Evolutionary conservation across 2,113 vertebrate genomes (phyloP).

Genomic region (Ondatra zibethicus): DNA sequence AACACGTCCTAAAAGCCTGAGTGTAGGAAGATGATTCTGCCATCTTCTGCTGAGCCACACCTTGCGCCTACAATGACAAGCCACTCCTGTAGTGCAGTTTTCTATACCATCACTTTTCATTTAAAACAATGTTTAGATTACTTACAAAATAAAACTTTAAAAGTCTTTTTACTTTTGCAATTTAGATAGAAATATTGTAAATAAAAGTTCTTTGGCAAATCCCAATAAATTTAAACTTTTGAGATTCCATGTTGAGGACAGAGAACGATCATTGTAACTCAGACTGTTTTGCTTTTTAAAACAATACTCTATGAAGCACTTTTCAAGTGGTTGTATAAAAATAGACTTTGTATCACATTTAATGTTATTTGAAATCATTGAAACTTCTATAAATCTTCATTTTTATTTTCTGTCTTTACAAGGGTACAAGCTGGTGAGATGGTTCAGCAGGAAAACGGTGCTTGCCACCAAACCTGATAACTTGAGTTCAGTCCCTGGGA

Average conservation of each 20-base stretch:
- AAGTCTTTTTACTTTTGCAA: conserved; percentile 42
- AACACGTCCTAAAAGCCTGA: neutral
- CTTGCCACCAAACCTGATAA: neutral
- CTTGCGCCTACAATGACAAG: neutral
- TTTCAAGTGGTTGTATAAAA: neutral
- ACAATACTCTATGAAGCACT: neutral
- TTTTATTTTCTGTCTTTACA: conserved; percentile 53
- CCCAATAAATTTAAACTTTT: conserved; percentile 6
- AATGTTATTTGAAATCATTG: conserved; percentile 23
- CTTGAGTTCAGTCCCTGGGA: neutral
- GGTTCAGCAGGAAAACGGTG: neutral
- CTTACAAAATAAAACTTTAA: neutral
- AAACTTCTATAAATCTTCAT: neutral
- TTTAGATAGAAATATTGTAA: conserved; percentile 32
- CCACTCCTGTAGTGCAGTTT: neutral
- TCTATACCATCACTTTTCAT: conserved; percentile 35
- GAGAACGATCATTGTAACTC: neutral
- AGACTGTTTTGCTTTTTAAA: neutral
- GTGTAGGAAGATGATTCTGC: neutral
- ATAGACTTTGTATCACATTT: neutral
- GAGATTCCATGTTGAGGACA: neutral
- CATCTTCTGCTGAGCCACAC: neutral
- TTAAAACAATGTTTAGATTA: neutral
- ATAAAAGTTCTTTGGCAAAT: neutral
- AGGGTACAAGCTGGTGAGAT: neutral